phyloP scores from a whole-genome alignment of 1,140 invertebrate species.

The Cheumatopsyche charites region DNA sequence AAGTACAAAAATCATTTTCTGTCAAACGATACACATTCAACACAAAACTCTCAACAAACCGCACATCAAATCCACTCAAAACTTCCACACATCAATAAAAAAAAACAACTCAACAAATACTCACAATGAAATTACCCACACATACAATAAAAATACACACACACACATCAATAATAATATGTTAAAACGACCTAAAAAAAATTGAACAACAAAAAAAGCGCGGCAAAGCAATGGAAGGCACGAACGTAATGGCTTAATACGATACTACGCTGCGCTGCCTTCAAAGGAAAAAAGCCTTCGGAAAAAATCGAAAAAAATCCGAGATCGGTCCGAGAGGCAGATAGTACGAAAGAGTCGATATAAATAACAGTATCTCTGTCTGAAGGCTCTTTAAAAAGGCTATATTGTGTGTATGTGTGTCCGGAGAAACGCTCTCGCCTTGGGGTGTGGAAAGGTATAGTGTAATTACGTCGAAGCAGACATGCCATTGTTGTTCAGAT shows the following conservation, averaged over 20 bases:
- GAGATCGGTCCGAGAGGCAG: not conserved
- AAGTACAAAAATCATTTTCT: too few relatives aligned
- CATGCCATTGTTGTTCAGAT: slow-evolving; percentile 29
- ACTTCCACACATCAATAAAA: too few relatives aligned
- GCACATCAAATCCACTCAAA: too few relatives aligned
- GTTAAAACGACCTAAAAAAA: slow-evolving; percentile 12
- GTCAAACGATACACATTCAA: too few relatives aligned
- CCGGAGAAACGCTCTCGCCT: slow-evolving; percentile 38
- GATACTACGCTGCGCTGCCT: slow-evolving; percentile 32
- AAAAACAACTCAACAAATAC: too few relatives aligned
- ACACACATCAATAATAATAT: slow-evolving; percentile 19
- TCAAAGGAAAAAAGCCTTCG: slow-evolving; percentile 12
- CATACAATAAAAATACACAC: not conserved
- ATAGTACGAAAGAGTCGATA: not conserved
- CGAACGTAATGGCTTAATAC: slow-evolving; percentile 36
- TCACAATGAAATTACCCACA: too few relatives aligned
- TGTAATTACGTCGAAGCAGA: slow-evolving; percentile 39
- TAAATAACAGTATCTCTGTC: too few relatives aligned
- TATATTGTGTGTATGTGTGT: too few relatives aligned
- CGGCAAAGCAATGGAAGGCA: slow-evolving; percentile 31
- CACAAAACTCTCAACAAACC: too few relatives aligned
- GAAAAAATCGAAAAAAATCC: not conserved
- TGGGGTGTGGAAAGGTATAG: slow-evolving; percentile 43
- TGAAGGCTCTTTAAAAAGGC: not conserved
- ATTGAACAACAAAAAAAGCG: slow-evolving; percentile 16